Base-by-base conservation (phyloP, 2,888 invertebrate species). In the Calliscelio sp. region DNA sequence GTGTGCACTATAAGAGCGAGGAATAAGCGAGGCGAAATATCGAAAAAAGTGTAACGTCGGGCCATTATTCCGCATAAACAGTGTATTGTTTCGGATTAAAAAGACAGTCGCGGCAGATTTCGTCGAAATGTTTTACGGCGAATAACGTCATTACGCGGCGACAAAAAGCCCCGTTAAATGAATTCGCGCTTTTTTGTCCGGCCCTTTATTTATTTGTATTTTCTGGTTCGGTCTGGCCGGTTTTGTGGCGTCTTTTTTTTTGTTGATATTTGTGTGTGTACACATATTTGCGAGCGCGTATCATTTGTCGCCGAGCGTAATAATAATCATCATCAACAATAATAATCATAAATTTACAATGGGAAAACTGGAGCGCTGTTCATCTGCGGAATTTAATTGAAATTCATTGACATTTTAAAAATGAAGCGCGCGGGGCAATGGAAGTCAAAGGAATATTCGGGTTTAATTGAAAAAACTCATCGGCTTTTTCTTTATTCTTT, bases 11-110 rank as follows among this genome's bases (percentile, higher is more conserved):
- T 63, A 61, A 53, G 41, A 74, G 46, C n/a, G n/a, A n/a, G 32
- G 75, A 74, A 74, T 57, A 66, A 75, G 55, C 66, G 75, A 35
- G 66, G 63, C 75, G 63, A 28, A 6, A 65, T 65, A 80, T 80
- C 35, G 73, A 51, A 74, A 73, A 73, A 80, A 65, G 66, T 46
- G 16, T 24, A 53, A 55, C 59, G 55, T 35, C 44, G 74, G n/a
- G n/a, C n/a, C 44, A 74, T 81, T 74, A 74, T 81, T 81, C 53
- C 70, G 61, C n/a, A n/a, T 63, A 73, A 81, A 66, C 49, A 61
- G 51, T 18, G 74, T 38, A 75, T 75, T 75, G 81, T 81, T 75
- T 80, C 46, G 81, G 57, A 68, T 53, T 59, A 57, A 53, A 75
- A 35, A 61, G 74, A 51, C 46, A 25, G 66, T 44, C 44, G 68